Base-by-base conservation (phyloP, 1,140 invertebrate species). In the Aphelinus certus region DNA sequence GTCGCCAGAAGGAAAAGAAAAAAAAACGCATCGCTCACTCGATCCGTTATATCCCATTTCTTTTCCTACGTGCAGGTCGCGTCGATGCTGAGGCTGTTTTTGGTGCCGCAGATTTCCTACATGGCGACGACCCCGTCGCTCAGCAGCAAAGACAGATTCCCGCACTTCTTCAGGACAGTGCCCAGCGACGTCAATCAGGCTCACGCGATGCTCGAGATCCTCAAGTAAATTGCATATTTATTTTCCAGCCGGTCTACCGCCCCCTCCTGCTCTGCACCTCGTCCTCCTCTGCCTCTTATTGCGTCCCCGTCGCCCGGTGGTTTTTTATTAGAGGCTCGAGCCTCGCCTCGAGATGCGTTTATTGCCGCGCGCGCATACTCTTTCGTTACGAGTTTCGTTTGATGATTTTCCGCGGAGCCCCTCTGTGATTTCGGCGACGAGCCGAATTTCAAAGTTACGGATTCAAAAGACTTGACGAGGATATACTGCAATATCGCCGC, bases 101-200 rank as follows among this genome's bases (percentile, higher is more conserved):
- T 87, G 66, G 85, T 91, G 3, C 91, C 91, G 3, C 90, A 91
- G 83, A 88, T 92, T 75, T 91, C 91, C 3, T 92, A 91, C 81
- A 88, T 90, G 79, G 90, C 90, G 3, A 91, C 90, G 3, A 89
- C 90, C n/a, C 88, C 90, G 1, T 86, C 88, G 2, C 84, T 92
- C 3, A 90, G 89, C 80, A 89, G 89, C 79, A 85, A 87, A 60
- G 86, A 89, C 46, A 85, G 85, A 61, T 92, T 88, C 79, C 89
- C 90, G 1, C 90, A 90, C 72, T 92, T 92, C 79, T 91, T 91
- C 77, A 83, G 91, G 10, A 92, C 91, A 0, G 90, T 92, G 6
- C 90, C 91, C 1, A 90, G 88, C 43, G 91, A 92, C 79, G 82
- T 90, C 10, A 90, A 90, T 77, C 90, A 91, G 72, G 90, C 90